Conservation (phyloP, 2,888 invertebrate genomes). For the Scaptomyza tumidula region DNA sequence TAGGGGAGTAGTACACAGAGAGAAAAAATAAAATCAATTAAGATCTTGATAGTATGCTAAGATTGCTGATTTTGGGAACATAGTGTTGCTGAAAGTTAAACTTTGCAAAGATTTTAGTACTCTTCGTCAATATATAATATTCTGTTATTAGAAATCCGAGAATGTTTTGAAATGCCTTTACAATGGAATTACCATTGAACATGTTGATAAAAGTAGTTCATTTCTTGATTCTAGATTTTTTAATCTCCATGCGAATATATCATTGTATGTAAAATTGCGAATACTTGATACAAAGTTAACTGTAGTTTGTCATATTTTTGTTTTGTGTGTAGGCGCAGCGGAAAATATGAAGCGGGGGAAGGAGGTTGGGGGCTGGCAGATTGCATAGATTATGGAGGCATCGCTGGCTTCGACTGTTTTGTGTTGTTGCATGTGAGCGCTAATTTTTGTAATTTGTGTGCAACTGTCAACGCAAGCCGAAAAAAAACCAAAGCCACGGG, state of each 20-base stretch:
- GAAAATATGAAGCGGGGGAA: not conserved
- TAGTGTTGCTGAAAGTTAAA: no score
- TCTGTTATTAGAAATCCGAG: no score
- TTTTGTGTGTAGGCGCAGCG: constrained; percentile 1
- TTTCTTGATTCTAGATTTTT: no score
- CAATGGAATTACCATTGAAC: no score
- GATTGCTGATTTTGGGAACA: not conserved
- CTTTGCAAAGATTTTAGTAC: no score
- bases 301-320: no score
- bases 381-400: constrained; percentile 57
- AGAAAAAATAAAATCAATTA: not conserved
- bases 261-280: no score
- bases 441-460: constrained; percentile 73
- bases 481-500: constrained; percentile 41
- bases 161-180: no score
- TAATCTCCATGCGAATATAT: no score
- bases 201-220: no score
- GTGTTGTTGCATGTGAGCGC: constrained; percentile 61
- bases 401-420: constrained; percentile 34
- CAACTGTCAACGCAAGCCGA: constrained; percentile 65
- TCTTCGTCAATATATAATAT: no score
- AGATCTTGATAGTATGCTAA: not conserved
- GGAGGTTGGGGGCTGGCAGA: constrained; percentile 17
- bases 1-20: not conserved
- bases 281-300: no score